Base-by-base conservation (phyloP, 37 sponge, comb jelly and placozoan species). In the Haliclona indistincta region DNA sequence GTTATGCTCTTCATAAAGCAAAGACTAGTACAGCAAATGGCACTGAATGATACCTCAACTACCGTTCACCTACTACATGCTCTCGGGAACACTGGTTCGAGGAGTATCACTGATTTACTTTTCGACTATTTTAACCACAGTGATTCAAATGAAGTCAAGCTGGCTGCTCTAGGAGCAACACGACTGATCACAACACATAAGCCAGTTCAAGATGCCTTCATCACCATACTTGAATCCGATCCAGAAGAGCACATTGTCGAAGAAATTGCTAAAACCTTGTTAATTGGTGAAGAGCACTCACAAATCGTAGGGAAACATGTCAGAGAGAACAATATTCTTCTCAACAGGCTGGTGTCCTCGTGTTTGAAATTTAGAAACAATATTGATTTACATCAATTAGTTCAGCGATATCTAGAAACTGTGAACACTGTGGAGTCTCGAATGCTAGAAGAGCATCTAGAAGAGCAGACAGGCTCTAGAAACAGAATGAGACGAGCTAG, bases 51-150 rank as follows among this genome's bases (percentile, higher is more conserved):
- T 68, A 39, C 39, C 37, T n/a, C 22, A 36, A 68, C 23, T 0
- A 7, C 44, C 22, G 47, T 68, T 25, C 69, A 68, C 69, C 69
- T 68, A 36, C 39, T 68, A n/a, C 69, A 68, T 43, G 69, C 69
- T 19, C 39, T 68, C 28, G 69, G 69, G 25, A 68, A 68, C 43
- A 68, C 29, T 15, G 38, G 43, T n/a, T 68, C 69, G 30, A 68
- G 43, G 13, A 41, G 40, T 29, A 40, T 28, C 23, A 28, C 30
- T 11, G n/a, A 68, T 23, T 43, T 41, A 20, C 25, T 68, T 43
- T 28, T 68, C 22, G 45, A 28, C 43, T 68, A 36, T 4, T 43
- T 68, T 23, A 41, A 29, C 29, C 69, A 39, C n/a, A 28, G 43
- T 0, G 28, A 10, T 10, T 39, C 69, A 28, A 7, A 3, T 17